Conservation (phyloP, 2,888 invertebrate species). For the Nephrotoma guestfalica region DNA sequence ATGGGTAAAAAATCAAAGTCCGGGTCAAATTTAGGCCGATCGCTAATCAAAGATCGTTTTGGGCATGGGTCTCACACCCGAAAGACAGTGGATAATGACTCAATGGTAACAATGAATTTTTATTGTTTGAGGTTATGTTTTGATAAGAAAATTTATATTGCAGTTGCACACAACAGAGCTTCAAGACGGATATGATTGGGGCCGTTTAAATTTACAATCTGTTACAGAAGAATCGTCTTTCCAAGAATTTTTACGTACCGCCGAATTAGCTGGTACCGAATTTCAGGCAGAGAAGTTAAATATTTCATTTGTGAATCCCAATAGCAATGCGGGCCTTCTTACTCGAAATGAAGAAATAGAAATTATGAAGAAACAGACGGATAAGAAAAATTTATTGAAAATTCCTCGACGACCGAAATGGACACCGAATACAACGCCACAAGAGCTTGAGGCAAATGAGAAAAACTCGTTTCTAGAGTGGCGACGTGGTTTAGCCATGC, state of each 20-base stretch:
- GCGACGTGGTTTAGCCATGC: slow-evolving; percentile 64
- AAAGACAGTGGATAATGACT: slow-evolving; percentile 52
- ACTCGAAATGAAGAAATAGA: slow-evolving; percentile 40
- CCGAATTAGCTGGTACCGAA: slow-evolving; percentile 86
- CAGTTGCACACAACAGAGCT: slow-evolving; percentile 71
- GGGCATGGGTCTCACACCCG: slow-evolving; percentile 40
- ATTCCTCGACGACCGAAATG: slow-evolving; percentile 83
- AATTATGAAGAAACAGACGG: slow-evolving; percentile 38
- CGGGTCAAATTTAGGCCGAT: slow-evolving; percentile 42
- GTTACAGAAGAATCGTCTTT: slow-evolving; percentile 93
- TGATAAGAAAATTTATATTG: not conserved
- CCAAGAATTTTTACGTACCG: slow-evolving; percentile 90
- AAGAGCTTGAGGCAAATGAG: slow-evolving; percentile 68
- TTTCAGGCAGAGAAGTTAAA: slow-evolving; percentile 86
- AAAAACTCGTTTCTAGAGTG: slow-evolving; percentile 77
- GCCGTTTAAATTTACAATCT: slow-evolving; percentile 74
- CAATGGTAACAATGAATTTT: slow-evolving; percentile 42
- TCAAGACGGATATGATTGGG: slow-evolving; percentile 86
- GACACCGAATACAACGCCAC: slow-evolving; percentile 56
- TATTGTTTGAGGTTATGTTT: slow-evolving; percentile 5
- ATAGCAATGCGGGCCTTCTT: slow-evolving; percentile 42
- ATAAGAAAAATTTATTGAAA: slow-evolving; percentile 46
- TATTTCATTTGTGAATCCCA: slow-evolving; percentile 55
- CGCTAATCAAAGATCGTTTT: slow-evolving; percentile 63
- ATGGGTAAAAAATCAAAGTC: slow-evolving; percentile 64